Conservation (phyloP, 2,113 vertebrate species). For the Leucopternis melanops region DNA sequence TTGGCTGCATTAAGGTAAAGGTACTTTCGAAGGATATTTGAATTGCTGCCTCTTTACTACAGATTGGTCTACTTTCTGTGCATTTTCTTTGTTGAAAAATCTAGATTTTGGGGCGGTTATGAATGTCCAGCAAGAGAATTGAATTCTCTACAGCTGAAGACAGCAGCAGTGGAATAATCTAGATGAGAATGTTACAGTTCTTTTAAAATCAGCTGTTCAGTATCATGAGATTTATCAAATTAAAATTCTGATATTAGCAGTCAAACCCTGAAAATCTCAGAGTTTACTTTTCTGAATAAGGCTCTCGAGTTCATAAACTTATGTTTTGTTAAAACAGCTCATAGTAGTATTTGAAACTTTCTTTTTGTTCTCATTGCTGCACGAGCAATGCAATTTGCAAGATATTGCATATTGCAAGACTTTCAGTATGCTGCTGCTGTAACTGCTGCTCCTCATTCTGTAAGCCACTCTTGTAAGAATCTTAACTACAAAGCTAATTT, state of each 20-base stretch:
- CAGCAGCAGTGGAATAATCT: neutral
- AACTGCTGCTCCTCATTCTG: neutral
- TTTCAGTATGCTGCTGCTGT: neutral
- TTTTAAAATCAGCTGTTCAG: neutral
- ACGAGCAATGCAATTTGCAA: neutral
- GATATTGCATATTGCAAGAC: neutral
- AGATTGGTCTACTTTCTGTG: neutral
- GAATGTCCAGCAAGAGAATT: neutral
- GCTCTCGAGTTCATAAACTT: neutral
- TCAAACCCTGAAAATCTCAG: neutral
- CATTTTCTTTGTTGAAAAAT: neutral
- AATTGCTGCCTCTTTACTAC: neutral
- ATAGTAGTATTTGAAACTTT: neutral
- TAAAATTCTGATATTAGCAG: neutral
- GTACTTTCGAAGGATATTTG: neutral
- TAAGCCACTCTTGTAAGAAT: neutral
- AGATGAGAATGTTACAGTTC: neutral
- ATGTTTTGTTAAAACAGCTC: slow-evolving; percentile 3
- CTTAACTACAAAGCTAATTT: neutral
- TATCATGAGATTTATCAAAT: neutral
- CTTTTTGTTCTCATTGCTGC: neutral
- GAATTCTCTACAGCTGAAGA: neutral
- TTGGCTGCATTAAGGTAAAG: neutral
- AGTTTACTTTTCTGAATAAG: neutral
- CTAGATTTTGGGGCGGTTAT: neutral